Evolutionary conservation across 2,888 invertebrate species (phyloP).

Genomic region (Synergus umbraculus): DNA sequence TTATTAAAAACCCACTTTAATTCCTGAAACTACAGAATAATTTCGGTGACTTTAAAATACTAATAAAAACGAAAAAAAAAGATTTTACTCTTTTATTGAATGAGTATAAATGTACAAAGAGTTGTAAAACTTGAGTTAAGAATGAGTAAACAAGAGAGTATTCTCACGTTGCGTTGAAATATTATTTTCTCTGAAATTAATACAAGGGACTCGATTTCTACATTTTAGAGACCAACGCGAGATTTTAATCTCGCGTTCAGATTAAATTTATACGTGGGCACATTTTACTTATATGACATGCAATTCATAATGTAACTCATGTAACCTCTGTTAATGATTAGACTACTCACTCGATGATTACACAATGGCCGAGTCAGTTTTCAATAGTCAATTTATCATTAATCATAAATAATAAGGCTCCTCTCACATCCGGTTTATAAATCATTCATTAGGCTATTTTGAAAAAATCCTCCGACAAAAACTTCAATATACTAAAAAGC

Average conservation of each 20-base stretch:
- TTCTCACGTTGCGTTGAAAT: neutral
- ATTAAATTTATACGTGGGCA: conserved; percentile 21
- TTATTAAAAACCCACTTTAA: too few species aligned
- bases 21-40: neutral
- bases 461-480: neutral
- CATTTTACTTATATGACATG: conserved; percentile 16
- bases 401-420: conserved; percentile 10
- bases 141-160: neutral
- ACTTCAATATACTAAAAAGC: neutral
- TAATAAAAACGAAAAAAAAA: neutral
- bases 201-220: neutral
- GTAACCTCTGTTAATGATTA: neutral
- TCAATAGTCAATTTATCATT: conserved; percentile 34
- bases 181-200: neutral
- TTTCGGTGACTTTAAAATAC: neutral
- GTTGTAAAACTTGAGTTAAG: neutral
- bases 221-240: neutral
- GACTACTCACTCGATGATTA: neutral
- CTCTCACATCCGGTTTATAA: neutral
- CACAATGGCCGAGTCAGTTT: conserved; percentile 22
- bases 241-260: neutral
- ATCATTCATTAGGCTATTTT: neutral
- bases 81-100: neutral
- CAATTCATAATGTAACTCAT: neutral
- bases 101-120: neutral